Evolutionary conservation across 2,797 vertebrate species (phyloP).

Genomic region (Gadopsis bispinosus): DNA sequence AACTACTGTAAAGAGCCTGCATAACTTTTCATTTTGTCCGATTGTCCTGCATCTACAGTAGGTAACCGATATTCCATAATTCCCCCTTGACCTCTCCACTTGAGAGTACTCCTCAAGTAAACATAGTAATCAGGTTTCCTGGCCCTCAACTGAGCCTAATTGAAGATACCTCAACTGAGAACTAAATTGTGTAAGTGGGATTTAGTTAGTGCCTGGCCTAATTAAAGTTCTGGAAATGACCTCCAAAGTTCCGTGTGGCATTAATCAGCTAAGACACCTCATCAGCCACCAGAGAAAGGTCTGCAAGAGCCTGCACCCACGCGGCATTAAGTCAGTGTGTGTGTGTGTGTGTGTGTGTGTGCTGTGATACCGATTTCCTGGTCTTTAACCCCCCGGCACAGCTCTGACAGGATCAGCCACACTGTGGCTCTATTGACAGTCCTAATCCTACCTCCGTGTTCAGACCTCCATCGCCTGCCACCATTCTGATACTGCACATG

Average conservation of each 20-base stretch:
- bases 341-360: slow-evolving; percentile 42
- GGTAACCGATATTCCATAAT: slow-evolving; percentile 55
- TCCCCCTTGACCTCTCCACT: slow-evolving; percentile 69
- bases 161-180: slow-evolving; percentile 73
- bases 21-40: slow-evolving; percentile 65
- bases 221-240: slow-evolving; percentile 81
- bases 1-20: slow-evolving; percentile 41
- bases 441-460: slow-evolving; percentile 77
- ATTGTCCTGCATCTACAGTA: slow-evolving; percentile 54
- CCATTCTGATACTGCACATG: slow-evolving; percentile 65
- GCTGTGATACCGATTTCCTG: slow-evolving; percentile 70
- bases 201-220: slow-evolving; percentile 78
- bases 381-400: slow-evolving; percentile 71
- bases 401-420: slow-evolving; percentile 79
- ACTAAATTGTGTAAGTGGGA: slow-evolving; percentile 78
- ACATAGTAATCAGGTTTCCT: slow-evolving; percentile 78
- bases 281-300: slow-evolving; percentile 72
- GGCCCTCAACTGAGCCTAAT: slow-evolving; percentile 68
- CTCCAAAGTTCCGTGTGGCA: slow-evolving; percentile 75
- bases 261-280: slow-evolving; percentile 79
- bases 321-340: slow-evolving; percentile 47
- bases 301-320: slow-evolving; percentile 47
- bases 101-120: slow-evolving; percentile 61
- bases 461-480: slow-evolving; percentile 64
- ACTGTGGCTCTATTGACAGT: slow-evolving; percentile 78